Base-by-base conservation (phyloP, 2,888 invertebrate genomes). In the Chymomyza amoena region DNA sequence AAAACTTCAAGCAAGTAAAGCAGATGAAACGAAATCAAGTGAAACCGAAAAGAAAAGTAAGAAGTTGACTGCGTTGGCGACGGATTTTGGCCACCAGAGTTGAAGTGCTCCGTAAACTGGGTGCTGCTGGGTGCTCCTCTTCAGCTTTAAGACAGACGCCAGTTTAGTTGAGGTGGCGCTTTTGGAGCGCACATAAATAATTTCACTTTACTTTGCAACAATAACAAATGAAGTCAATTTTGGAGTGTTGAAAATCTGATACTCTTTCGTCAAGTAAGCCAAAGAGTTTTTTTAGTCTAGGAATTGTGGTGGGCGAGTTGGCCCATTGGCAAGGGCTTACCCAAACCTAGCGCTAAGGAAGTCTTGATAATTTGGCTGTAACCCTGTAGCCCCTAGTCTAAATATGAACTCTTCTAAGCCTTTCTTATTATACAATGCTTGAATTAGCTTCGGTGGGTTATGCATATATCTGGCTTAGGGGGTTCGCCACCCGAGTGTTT, bases 141-240 rank as follows among this genome's bases (percentile, higher is more conserved):
- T 10, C 2, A 15, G 18, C 9, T 18, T 5, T 20, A 6, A 54
- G 54, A 4, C 54, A 16, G 18, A 54, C 71, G 82, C 10, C 36
- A 73, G 77, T 70, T 65, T 68, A 84, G 51, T 51, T 16, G 51
- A 16, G n/a, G 51, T 51, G 76, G 75, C 15, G 78, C 77, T 79
- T 84, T 81, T 72, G 52, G 66, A 78, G 62, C 75, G 72, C 75
- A 69, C 71, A 73, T 83, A 72, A 65, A 88, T 84, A 84, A 87
- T 88, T 84, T 88, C 88, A 84, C 87, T 84, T 84, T 84, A 86
- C 77, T 74, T 32, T 74, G 84, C 81, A 54, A 25, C 28, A 69
- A 28, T 50, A 51, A 62, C 62, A 51, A 45, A 25, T 25, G 4
- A 25, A 1, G 25, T 3, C 0, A 25, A 3, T 1, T 45, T 13